phyloP scores from a whole-genome alignment of 2,888 invertebrate genomes.

The Diloba caeruleocephala region DNA sequence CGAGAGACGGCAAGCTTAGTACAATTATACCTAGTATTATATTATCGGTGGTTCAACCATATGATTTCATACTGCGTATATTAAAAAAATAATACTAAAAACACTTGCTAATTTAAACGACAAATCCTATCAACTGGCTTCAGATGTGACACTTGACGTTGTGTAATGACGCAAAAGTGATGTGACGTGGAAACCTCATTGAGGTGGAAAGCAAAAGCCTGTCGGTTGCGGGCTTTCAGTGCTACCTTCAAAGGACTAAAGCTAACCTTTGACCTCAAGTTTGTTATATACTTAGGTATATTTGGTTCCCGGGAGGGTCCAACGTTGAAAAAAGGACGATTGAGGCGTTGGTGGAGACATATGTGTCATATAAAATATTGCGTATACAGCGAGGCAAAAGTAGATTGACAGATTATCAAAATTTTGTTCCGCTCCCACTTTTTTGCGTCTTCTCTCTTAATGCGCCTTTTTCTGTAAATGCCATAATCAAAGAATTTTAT shows the following conservation, averaged over 20 bases:
- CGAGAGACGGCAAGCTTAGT: no score
- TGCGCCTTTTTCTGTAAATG: slow-evolving; percentile 2
- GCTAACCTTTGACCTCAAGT: slow-evolving; percentile 17
- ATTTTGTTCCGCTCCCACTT: no score
- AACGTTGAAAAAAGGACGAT: neutral
- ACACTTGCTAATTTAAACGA: slow-evolving; percentile 7
- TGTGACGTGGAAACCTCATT: slow-evolving; percentile 39
- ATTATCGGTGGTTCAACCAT: no score
- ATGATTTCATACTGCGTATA: no score
- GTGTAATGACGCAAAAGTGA: slow-evolving; percentile 31
- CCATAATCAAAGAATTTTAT: slow-evolving; percentile 1
- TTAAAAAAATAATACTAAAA: no score
- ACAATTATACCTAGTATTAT: no score
- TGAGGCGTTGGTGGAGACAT: no score
- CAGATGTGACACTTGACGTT: slow-evolving; percentile 42
- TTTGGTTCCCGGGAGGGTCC: slow-evolving; percentile 8
- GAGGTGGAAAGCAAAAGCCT: slow-evolving; percentile 27
- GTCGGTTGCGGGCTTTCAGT: neutral
- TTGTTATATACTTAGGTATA: slow-evolving; percentile 6
- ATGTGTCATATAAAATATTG: no score
- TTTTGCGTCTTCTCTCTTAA: neutral
- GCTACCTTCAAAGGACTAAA: slow-evolving; percentile 15
- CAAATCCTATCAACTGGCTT: slow-evolving; percentile 11
- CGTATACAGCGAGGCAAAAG: no score
- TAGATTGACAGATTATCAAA: no score